Evolutionary conservation across 2,888 invertebrate species (phyloP), one percentile per base, ranked within the genome.

Genomic region (Nesidiocoris tenuis): DNA sequence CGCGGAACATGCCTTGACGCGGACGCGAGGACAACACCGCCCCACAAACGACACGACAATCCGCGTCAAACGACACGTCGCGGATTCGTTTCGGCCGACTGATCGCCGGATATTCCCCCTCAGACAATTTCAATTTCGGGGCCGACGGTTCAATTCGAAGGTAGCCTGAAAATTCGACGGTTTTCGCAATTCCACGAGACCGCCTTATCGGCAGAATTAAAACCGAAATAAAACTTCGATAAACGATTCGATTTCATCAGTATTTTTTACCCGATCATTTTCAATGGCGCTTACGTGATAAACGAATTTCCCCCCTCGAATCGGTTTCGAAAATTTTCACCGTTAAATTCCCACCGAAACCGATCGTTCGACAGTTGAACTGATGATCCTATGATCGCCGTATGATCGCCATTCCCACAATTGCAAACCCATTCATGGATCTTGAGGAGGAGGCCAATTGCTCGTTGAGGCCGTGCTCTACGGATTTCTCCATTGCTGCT

Each of bases 401-500:
- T 72, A 72, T 72, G 72, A 72, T 72, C 72, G 72, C 17, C 65
- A 24, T 24, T 18, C 9, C 16, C 2, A 17, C 63, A 2, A 17
- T 16, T 19, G 59, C n/a, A 59, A 5, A n/a, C 7, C 17, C n/a
- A 59, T 72, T 72, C 24, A 74, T 74, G 74, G 68, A 75, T 70
- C 55, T 75, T 61, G 75, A 75, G 55, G 75, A 75, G 55, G 39
- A 39, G 39, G 39, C 39, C 39, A 68, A 75, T 24, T 75, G 75
- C 61, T 67, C 75, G 22, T 61, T 75, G 68, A 55, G 75, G 23
- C 75, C 75, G 61, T 68, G 75, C 65, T 76, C 76, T n/a, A 78
- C 78, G 25, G 78, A 78, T 65, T 78, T 78, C 67, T 78, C 78
- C 17, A 78, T 78, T 54, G 78, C 76, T 55, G 78, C 78, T 67